Evolutionary conservation across 2,888 invertebrate species (phyloP), one percentile per base, ranked within the genome.

Genomic region (Myopa testacea): DNA sequence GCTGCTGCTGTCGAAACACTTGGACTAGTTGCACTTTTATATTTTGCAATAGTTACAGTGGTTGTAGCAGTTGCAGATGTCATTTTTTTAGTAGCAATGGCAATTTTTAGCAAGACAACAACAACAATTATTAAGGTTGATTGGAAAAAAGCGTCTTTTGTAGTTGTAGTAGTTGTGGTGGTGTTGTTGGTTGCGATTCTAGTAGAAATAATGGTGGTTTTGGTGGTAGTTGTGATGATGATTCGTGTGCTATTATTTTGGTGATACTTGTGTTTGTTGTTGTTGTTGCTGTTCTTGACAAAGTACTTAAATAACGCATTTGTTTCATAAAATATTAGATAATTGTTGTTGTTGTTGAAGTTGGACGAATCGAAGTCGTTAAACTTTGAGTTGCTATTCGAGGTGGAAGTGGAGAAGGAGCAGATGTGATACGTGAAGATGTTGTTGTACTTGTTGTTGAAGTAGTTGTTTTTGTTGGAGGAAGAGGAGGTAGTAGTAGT

Each of bases 401-500:
- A 76, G 73, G 81, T 81, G 78, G 79, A 75, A 79, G 81, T 82
- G 84, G 82, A 83, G 82, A 79, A 83, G 83, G 82, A 84, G 82
- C 82, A 85, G 81, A 82, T 82, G 82, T 82, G 81, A 83, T 81
- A 81, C 84, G 84, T 85, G 85, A 84, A 85, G 84, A 84, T 85
- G 86, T 85, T 81, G 84, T 58, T 40, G 72, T 72, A 26, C 63
- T 84, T 82, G 84, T 65, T 65, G 74, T 55, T 45, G 74, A 52
- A 74, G 83, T 82, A 83, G 84, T 82, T 81, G 85, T 82, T 84
- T 81, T 85, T 84, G 84, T 86, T 85, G 86, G 83, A 86, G 86
- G 85, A 87, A 84, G 86, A 87, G 86, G 86, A 84, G 84, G 85
- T 85, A 85, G 26, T 85, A 85, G 26, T 85, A 85, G 85, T 83